Percentiles rank a stretch among this genome's conserved stretches.
Evolutionary conservation across 2,797 vertebrate genomes (phyloP).

Genomic region (Pseudochirops corinnae): DNA sequence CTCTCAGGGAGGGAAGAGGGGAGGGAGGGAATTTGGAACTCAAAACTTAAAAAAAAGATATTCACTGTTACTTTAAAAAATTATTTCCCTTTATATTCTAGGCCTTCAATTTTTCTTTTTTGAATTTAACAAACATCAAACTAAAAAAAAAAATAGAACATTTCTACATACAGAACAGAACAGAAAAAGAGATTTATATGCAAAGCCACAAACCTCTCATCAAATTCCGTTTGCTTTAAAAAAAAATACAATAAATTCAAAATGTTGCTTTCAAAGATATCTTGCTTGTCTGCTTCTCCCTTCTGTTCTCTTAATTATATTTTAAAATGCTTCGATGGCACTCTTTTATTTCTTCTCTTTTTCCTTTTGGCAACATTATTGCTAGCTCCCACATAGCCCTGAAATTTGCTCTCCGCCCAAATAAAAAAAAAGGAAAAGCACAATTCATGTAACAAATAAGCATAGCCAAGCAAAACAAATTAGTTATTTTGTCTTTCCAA

Average conservation of each 20-base stretch:
- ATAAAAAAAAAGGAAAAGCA: too few relatives aligned
- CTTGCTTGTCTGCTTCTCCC: background rate
- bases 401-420: too few relatives aligned
- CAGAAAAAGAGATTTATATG: background rate
- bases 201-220: background rate
- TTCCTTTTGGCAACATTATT: too few relatives aligned
- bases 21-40: too few relatives aligned
- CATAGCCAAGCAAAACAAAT: too few relatives aligned
- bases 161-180: background rate
- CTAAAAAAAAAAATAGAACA: background rate
- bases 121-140: background rate
- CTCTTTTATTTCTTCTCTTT: background rate
- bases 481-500: too few relatives aligned
- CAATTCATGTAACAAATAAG: too few relatives aligned
- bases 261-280: background rate
- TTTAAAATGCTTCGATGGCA: background rate
- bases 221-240: background rate
- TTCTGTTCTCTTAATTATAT: background rate
- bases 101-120: background rate
- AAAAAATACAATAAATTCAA: background rate
- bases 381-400: too few relatives aligned
- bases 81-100: background rate
- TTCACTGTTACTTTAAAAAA: background rate
- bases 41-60: too few relatives aligned
- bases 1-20: too few relatives aligned